phyloP scores from a whole-genome alignment of 2,797 vertebrate genomes.

The Dryobates pubescens region DNA sequence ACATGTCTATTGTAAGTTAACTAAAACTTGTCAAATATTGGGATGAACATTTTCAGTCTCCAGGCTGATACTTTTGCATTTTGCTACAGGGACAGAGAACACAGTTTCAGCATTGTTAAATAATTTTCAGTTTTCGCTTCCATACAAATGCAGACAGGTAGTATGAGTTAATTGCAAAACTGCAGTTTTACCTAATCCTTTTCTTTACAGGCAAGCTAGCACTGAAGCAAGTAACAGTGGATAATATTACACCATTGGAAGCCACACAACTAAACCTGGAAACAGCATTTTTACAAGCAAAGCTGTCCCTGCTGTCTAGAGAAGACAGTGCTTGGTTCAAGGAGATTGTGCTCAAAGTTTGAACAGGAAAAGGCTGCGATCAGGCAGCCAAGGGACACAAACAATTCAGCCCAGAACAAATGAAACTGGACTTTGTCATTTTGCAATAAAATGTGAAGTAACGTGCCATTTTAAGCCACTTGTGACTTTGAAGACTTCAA shows the following conservation, averaged over 20 bases:
- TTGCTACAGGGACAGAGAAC: not conserved
- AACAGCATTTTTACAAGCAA: slow-evolving; percentile 5
- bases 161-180: not conserved
- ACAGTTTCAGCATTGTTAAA: not conserved
- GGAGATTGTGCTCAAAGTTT: slow-evolving; percentile 42
- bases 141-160: not conserved
- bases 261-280: not conserved
- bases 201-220: not conserved
- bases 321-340: slow-evolving; percentile 52
- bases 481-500: slow-evolving; percentile 79
- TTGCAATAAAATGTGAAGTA: slow-evolving; percentile 70
- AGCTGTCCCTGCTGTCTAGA: not conserved
- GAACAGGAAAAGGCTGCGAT: slow-evolving; percentile 36
- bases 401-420: slow-evolving; percentile 74
- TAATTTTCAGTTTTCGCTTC: not conserved
- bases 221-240: not conserved
- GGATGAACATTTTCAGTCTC: not conserved
- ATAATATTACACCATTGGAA: not conserved
- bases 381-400: slow-evolving; percentile 47
- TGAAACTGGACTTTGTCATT: slow-evolving; percentile 69
- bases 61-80: not conserved
- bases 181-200: not conserved
- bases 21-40: not conserved
- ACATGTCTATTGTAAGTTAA: not conserved
- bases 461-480: slow-evolving; percentile 78